Evolutionary conservation across 1,140 invertebrate genomes (phyloP).

Genomic region (Drosophila nasuta): DNA sequence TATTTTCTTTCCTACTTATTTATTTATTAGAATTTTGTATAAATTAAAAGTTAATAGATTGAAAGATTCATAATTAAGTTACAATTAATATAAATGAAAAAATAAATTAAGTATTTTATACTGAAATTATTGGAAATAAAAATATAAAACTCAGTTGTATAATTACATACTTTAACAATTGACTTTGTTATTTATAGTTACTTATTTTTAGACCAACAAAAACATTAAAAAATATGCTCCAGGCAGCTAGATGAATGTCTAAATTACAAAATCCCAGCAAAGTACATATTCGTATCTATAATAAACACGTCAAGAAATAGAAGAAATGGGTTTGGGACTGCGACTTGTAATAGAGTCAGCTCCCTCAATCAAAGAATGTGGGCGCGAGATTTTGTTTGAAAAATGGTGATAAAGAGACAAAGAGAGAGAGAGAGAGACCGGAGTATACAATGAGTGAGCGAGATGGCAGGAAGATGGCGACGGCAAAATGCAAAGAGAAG

Average conservation of each 20-base stretch:
- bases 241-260: slow-evolving; percentile 69
- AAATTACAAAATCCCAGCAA: slow-evolving; percentile 60
- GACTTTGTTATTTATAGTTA: too few species aligned
- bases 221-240: slow-evolving; percentile 27
- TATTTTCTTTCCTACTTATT: too few species aligned
- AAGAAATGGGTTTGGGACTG: slow-evolving; percentile 15
- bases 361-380: slow-evolving; percentile 40
- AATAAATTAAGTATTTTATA: too few species aligned
- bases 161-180: too few species aligned
- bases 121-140: too few species aligned
- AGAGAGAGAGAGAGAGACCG: background rate
- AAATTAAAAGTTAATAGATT: too few species aligned
- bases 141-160: too few species aligned
- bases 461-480: slow-evolving; percentile 28
- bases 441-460: background rate
- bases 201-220: background rate
- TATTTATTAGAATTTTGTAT: too few species aligned
- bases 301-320: slow-evolving; percentile 36
- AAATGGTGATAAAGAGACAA: slow-evolving; percentile 57
- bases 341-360: slow-evolving; percentile 25
- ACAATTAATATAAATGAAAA: too few species aligned
- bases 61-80: too few species aligned
- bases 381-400: slow-evolving; percentile 36
- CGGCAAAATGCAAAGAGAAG: slow-evolving; percentile 59
- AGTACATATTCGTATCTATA: slow-evolving; percentile 11